Evolutionary conservation across 1,140 invertebrate genomes (phyloP), one percentile per base, ranked within the genome.

Genomic region (Hyles vespertilio): DNA sequence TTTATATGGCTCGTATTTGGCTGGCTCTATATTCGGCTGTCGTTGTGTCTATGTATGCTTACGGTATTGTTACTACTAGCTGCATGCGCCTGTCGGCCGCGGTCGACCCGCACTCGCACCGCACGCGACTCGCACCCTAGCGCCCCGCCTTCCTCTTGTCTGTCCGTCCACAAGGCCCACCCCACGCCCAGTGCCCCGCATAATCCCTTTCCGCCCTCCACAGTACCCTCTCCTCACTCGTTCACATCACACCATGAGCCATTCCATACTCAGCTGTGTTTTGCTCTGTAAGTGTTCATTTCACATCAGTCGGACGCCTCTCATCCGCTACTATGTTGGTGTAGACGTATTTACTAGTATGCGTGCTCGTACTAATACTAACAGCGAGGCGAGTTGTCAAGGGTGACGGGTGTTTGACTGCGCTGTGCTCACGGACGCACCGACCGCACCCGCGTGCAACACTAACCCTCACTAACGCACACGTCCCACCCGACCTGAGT

Each of bases 1-100:
- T 85, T 84, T 79, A 84, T 83, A 82, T 87, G 85, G 85, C 85
- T 88, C 84, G 84, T 88, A 81, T 82, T 88, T 84, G 84, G 84
- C 83, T 88, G 84, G 80, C 81, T 86, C 81, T 86, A 84, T 84
- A 74, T 88, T 70, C 84, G 83, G 79, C 81, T 88, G 81, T 88
- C 80, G 63, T 88, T 85, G 74, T 88, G 78, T 86, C 83, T 88
- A 84, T 88, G 85, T 86, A 88, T 85, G 85, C 85, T 88, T 86
- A 76, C 78, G 80, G 75, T 88, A 77, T 66, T 79, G 58, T 82
- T 76, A 76, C 62, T 80, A 79, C 72, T 83, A 84, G 81, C 54
- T 69, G 85, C 85, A 88, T 85, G 83, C 70, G 68, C 64, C 54
- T 51, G 43, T 8, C 58, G 49, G 45, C 22, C 54, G 63, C 55